Base-by-base conservation (phyloP, 2,113 vertebrate species). In the Gyps fulvus region DNA sequence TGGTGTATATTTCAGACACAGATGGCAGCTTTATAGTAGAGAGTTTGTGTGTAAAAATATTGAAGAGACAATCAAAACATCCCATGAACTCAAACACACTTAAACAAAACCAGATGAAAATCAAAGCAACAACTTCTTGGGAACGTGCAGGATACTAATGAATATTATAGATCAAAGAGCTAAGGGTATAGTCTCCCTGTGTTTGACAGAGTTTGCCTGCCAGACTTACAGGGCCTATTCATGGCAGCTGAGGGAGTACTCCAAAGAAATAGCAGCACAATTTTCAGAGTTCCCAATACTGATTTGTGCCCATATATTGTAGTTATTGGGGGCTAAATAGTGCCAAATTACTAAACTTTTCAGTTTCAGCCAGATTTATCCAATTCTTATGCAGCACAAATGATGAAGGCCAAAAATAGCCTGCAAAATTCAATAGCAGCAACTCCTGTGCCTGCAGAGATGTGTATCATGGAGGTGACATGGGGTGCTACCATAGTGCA, bases 81-180 rank as follows among this genome's bases (percentile, higher is more conserved):
- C 69, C 79, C 52, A 61, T 77, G 90, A 84, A 92, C 67, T 94
- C 78, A 86, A 93, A 82, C 18, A 82, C 5, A 13, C 76, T 84
- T 82, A 91, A 96, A 82, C 59, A 96, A 96, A 94, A 84, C 4
- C 72, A 94, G 83, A 89, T 81, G 79, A 91, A 95, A 96, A 94
- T 66, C 71, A 94, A 94, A 95, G 61, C 50, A 83, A 90, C 36
- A 84, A 73, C 70, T 90, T 96, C 69, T 83, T 57, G 34, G 50
- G 58, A 62, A 83, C 0, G 10, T 82, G 45, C 20, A n/a, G 69
- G 91, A 83, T 77, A n/a, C 29, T 90, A 93, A 94, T 84, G 76
- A 94, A 54, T 50, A 73, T 80, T 65, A 42, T 72, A 91, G 47
- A 80, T 87, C 76, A 95, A 84, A 91, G 63, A 40, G 27, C 57